phyloP scores from a whole-genome alignment of 1,140 invertebrate species.

The Euura lappo region DNA sequence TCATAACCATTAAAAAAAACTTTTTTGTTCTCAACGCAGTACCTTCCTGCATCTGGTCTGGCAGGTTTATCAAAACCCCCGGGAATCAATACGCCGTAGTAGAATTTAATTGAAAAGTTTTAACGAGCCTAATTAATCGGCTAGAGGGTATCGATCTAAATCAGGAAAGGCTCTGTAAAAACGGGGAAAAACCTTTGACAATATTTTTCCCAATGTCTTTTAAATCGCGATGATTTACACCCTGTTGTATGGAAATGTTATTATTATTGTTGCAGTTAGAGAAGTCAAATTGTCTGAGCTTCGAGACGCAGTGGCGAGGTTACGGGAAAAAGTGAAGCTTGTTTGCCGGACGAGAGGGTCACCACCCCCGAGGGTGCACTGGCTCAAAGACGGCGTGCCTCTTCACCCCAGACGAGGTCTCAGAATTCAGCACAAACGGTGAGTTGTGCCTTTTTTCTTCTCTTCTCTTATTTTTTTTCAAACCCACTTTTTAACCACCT shows the following conservation, averaged over 20 bases:
- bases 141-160: neutral
- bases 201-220: too few species aligned
- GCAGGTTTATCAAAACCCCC: neutral
- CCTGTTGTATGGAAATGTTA: too few species aligned
- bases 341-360: slow-evolving; percentile 72
- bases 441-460: slow-evolving; percentile 30
- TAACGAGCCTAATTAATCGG: neutral
- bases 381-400: slow-evolving; percentile 75
- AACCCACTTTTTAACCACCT: neutral
- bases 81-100: neutral
- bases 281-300: slow-evolving; percentile 59
- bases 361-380: slow-evolving; percentile 73
- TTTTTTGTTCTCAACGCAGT: neutral
- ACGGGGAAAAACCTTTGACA: too few species aligned
- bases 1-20: neutral
- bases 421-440: slow-evolving; percentile 61
- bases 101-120: neutral
- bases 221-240: too few species aligned
- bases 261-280: slow-evolving; percentile 51
- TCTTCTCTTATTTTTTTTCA: neutral
- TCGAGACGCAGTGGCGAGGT: slow-evolving; percentile 58
- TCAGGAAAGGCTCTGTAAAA: neutral
- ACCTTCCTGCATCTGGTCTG: neutral
- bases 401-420: slow-evolving; percentile 61
- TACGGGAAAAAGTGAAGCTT: slow-evolving; percentile 67